A percentile compares a stretch with the other conserved stretches of the same genome.
phyloP scores from a whole-genome alignment of 2,797 vertebrate species.

The Brachyalestes nurse region DNA sequence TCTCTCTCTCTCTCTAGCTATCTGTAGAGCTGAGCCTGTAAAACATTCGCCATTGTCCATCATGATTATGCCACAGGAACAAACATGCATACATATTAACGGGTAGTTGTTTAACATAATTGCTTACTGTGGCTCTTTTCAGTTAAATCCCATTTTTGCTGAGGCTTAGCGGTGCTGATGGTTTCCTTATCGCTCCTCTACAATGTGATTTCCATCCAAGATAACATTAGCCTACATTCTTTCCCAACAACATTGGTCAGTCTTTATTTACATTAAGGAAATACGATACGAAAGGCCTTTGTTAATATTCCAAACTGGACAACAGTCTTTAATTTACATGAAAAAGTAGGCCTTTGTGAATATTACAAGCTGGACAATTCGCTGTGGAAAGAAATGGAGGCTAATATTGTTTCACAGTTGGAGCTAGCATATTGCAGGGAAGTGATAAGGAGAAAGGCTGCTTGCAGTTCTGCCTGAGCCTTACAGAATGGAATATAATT shows the following conservation, averaged over 20 bases:
- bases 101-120: slow-evolving; percentile 26
- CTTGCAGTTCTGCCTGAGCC: slow-evolving; percentile 27
- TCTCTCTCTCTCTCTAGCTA: not conserved
- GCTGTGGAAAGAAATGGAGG: slow-evolving; percentile 13
- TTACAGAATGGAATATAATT: slow-evolving; percentile 29
- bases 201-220: slow-evolving; percentile 23
- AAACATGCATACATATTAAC: slow-evolving; percentile 27
- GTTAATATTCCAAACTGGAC: not conserved
- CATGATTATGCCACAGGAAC: slow-evolving; percentile 37
- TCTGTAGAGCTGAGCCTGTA: not conserved
- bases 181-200: slow-evolving; percentile 7
- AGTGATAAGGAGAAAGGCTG: slow-evolving; percentile 29
- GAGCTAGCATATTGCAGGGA: slow-evolving; percentile 24
- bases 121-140: slow-evolving; percentile 26
- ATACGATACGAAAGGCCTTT: not conserved
- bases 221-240: slow-evolving; percentile 24
- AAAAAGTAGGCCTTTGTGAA: not conserved
- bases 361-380: slow-evolving; percentile 5
- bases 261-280: slow-evolving; percentile 36
- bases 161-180: slow-evolving; percentile 1
- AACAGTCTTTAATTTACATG: slow-evolving; percentile 24
- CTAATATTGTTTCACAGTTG: slow-evolving; percentile 31
- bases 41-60: slow-evolving; percentile 30
- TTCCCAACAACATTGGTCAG: slow-evolving; percentile 23
- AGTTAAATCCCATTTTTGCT: not conserved